These are phyloP conservation scores for Reticulitermes lucifugus DNA, from an alignment of 2,888 invertebrate genomes.

Conservation along the genomic window DNA sequence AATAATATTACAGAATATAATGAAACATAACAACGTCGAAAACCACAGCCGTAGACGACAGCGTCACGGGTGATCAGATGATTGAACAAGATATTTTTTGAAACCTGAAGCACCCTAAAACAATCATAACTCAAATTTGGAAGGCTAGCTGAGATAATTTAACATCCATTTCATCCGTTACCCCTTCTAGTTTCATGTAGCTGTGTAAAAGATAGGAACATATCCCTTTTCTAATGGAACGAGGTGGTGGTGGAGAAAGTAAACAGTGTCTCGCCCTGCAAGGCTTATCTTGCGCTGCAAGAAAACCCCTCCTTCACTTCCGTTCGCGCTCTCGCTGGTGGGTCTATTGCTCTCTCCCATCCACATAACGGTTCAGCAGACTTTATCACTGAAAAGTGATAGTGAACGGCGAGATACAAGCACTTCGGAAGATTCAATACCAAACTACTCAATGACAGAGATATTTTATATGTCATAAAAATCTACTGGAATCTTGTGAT, in stretches of 20 bases:
- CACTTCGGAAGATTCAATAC: not conserved
- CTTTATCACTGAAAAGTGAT: not conserved
- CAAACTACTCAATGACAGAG: too few species aligned
- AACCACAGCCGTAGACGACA: not conserved
- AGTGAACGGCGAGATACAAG: not conserved
- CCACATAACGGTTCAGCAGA: not conserved
- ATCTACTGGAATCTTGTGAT: too few species aligned
- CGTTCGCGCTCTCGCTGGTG: not conserved
- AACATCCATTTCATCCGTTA: slow-evolving; percentile 31
- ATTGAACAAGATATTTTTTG: not conserved
- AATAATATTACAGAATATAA: too few species aligned
- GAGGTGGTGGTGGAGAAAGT: not conserved
- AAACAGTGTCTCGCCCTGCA: not conserved
- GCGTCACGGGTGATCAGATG: not conserved
- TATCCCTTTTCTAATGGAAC: not conserved
- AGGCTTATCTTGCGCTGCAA: slow-evolving; percentile 18
- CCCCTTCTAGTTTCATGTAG: not conserved
- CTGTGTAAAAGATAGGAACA: not conserved
- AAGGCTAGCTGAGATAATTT: slow-evolving; percentile 3
- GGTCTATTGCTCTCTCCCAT: not conserved
- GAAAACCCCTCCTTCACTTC: slow-evolving; percentile 6
- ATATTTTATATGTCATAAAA: too few species aligned
- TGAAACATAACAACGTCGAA: too few species aligned
- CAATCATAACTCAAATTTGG: not conserved
- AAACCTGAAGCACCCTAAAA: not conserved